Conservation (phyloP, 2,797 vertebrate species). For the Myripristis murdjan region DNA sequence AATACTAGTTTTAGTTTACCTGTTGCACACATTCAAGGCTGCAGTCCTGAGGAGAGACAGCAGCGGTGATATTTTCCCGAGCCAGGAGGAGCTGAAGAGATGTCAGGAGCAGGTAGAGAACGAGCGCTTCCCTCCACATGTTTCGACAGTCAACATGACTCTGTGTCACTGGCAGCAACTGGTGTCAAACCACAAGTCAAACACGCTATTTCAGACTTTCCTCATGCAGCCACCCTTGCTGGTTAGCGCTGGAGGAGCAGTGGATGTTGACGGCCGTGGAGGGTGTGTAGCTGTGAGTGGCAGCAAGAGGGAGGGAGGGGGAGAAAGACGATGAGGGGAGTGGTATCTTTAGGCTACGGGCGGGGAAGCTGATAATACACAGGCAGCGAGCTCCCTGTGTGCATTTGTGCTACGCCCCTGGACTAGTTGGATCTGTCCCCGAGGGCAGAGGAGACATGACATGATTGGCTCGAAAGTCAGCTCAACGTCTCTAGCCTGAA, state of each 20-base stretch:
- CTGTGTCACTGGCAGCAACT: background rate
- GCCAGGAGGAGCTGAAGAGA: conserved; percentile 14
- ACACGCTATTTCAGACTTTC: background rate
- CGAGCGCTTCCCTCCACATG: conserved; percentile 69
- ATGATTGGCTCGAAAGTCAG: background rate
- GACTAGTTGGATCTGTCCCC: background rate
- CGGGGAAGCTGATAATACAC: conserved; percentile 19
- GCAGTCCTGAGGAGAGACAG: conserved; percentile 75
- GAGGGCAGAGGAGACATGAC: background rate
- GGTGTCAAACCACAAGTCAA: background rate
- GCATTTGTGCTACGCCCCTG: conserved; percentile 16
- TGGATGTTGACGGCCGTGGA: background rate
- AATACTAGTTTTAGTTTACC: conserved; percentile 60
- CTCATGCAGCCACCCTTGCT: background rate
- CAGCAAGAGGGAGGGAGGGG: conserved; percentile 20
- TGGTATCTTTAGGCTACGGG: conserved; percentile 76
- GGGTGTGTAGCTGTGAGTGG: conserved; percentile 4
- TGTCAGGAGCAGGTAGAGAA: conserved; percentile 47
- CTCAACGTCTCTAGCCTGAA: background rate
- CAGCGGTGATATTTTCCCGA: conserved; percentile 4
- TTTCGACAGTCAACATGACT: conserved; percentile 25
- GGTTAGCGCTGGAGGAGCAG: background rate
- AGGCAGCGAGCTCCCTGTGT: background rate
- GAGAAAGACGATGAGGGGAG: conserved; percentile 53
- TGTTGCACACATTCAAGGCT: conserved; percentile 78